Base-by-base conservation (phyloP, 2,888 invertebrate species). In the Apotomis betuletana region DNA sequence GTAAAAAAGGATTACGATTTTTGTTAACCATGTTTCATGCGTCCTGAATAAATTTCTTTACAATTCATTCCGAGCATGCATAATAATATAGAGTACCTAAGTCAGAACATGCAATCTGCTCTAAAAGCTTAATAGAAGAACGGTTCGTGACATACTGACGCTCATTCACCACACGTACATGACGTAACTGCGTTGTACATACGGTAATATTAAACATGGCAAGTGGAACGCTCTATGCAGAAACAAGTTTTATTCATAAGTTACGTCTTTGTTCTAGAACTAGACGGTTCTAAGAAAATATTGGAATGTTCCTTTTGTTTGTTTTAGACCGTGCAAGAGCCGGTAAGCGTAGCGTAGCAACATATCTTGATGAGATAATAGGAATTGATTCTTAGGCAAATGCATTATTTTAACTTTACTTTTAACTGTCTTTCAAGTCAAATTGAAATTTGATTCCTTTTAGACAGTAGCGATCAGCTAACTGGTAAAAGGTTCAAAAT, bases 141-240 rank as follows among this genome's bases (percentile, higher is more conserved):
- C 54, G n/a, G 58, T 9, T 27, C 9, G 63, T 27, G 49, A 62
- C 49, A 49, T 49, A 49, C 49, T 49, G 49, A 38, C 12, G 15
- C 41, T 15, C 44, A 64, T 54, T 64, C 64, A 55, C 27, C 55
- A 55, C 64, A 64, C 64, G 49, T 49, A 49, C 49, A 49, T 49
- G 49, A 49, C 49, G 49, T 49, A 49, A 49, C 49, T 49, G 49
- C 9, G 10, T 49, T 3, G 49, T 49, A 49, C 49, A 59, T 67
- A 67, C 44, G 64, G 44, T 36, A 61, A 54, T 55, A 61, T 65
- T 65, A 61, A 61, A 44, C 46, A 69, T 55, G 46, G 36, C 55
- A 55, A 69, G 55, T 69, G 38, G 55, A 12, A 57, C 38, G 27
- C 46, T 38, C 55, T 46, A 36, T 62, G 60, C 60, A 68, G 41